Base-by-base conservation (phyloP, 2,888 invertebrate species). In the Entomobrya multifasciata region DNA sequence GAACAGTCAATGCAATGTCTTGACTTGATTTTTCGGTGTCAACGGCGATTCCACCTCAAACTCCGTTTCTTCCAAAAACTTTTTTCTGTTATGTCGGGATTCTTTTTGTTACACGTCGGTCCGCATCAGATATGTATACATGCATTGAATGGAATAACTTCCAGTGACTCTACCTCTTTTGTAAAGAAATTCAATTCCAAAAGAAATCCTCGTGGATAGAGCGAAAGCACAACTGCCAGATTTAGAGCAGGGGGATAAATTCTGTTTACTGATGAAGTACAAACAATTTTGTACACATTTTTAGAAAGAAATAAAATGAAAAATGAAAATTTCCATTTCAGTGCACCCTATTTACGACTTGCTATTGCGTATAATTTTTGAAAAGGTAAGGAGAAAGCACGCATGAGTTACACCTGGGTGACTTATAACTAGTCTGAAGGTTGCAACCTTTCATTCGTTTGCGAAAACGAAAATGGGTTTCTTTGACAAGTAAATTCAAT, bases 401-500 rank as follows among this genome's bases (percentile, higher is more conserved):
- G n/a, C 30, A 17, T 65, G 10, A 17, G n/a, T 65, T 17, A 65
- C 57, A 60, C 27, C 30, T 30, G 60, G 27, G 27, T n/a, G n/a
- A 15, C 10, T 65, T 65, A n/a, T n/a, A 20, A 55, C 1, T 30
- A 44, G 44, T 22, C 20, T 41, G 67, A 67, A 67, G 67, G 44
- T 67, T 41, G 36, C 30, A 15, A 11, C 5, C 30, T 44, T 67
- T 67, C 5, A n/a, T n/a, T 36, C 1, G 36, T 44, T 41, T 20
- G 13, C 11, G 17, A 17, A 30, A 65, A 62, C 4, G 5, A 27
- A n/a, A 8, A 30, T 6, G 1, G 27, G 2, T 0, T 27, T 17
- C 11, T 36, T 65, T 67, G 20, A 44, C 67, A 67, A 67, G 67
- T 22, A 22, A 67, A 67, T 11, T 67, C 67, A 67, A 67, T 67